A percentile compares a stretch with the other conserved stretches of the same genome.
Evolutionary conservation across 2,113 vertebrate genomes (phyloP).

Genomic region (Elachura formosa): DNA sequence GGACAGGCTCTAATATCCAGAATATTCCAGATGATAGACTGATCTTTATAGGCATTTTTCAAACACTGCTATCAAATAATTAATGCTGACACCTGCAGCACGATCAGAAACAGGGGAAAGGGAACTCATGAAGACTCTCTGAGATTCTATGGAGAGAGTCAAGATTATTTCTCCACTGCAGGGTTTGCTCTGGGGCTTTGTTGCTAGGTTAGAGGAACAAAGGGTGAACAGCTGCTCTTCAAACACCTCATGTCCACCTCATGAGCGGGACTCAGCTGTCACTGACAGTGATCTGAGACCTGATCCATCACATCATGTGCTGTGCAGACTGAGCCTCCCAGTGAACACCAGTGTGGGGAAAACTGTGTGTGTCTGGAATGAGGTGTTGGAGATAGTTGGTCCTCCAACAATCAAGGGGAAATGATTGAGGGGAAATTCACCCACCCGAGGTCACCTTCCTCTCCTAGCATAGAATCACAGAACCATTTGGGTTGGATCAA

Average conservation of each 20-base stretch:
- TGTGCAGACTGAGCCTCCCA: neutral
- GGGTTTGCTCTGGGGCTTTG: neutral
- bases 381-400: neutral
- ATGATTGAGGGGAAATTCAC: accelerated
- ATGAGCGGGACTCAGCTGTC: neutral
- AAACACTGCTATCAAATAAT: neutral
- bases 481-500: neutral
- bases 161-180: neutral
- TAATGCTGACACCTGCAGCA: neutral
- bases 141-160: neutral
- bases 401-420: neutral
- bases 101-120: neutral
- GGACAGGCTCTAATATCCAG: neutral
- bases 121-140: neutral
- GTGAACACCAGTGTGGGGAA: neutral
- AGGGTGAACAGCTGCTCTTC: neutral
- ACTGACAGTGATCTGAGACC: neutral
- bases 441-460: neutral
- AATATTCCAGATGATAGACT: neutral
- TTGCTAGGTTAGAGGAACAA: neutral
- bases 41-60: neutral
- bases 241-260: neutral
- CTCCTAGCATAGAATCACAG: accelerated
- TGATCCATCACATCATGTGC: neutral
- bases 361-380: neutral